Evolutionary conservation across 2,888 invertebrate genomes (phyloP), one percentile per base, ranked within the genome.

Genomic region (Cyclophora albipunctata): DNA sequence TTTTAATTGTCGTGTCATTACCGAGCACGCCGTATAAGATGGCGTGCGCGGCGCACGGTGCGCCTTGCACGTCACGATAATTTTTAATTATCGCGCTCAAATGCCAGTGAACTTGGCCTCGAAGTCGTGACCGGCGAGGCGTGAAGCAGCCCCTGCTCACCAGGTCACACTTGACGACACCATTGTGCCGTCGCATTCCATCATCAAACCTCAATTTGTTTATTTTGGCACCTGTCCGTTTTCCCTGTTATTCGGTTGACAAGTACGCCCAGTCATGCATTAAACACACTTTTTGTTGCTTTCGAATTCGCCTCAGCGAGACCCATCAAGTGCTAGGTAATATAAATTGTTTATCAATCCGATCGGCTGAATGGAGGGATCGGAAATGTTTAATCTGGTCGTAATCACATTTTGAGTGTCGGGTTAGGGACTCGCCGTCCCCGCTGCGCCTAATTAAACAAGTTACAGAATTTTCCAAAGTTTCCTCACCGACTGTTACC

Each of bases 81-180:
- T 87, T 87, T 87, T 88, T 87, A 87, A 87, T 88, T 87, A 87
- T 84, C 84, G 84, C 78, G 74, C 78, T 84, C 82, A 85, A 87
- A 87, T 88, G 88, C 87, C 87, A 87, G 83, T 88, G 87, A 88
- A 87, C 87, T 86, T 88, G 87, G 87, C 82, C 84, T 83, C 78
- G 78, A 67, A 77, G 79, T 72, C 73, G 75, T 73, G 69, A 66
- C 67, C 78, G 73, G 75, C 76, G 70, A 65, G 70, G 71, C 81
- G 74, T 75, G 78, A 69, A 69, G 60, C 71, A 71, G 74, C 76
- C 74, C 74, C 75, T 74, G 74, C 72, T 71, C 73, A 76, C 73
- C 83, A 78, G 86, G 86, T 85, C 84, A 77, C 76, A 82, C 78
- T 77, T 79, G 76, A 79, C 80, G 81, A 78, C 81, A 77, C 73